phyloP scores from a whole-genome alignment of 2,797 vertebrate species.

The Hippocampus kuda region DNA sequence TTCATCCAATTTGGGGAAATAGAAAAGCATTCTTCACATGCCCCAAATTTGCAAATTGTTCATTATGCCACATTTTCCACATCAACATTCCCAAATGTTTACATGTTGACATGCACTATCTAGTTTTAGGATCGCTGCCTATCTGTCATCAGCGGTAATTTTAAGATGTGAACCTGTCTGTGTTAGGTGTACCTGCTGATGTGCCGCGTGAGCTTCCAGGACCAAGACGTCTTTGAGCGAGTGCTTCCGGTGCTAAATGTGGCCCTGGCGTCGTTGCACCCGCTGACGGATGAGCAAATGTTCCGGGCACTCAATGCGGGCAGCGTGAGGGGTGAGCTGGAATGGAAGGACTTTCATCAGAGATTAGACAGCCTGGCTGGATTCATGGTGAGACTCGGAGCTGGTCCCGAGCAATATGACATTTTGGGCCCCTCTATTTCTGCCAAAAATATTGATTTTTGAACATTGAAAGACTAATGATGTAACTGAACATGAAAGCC shows the following conservation, averaged over 20 bases:
- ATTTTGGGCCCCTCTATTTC: not conserved
- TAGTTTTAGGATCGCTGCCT: too few species aligned
- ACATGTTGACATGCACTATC: not conserved
- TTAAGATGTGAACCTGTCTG: not conserved
- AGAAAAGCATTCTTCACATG: too few species aligned
- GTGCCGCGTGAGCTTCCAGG: constrained; percentile 85
- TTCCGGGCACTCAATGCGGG: constrained; percentile 91
- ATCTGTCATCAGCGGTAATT: not conserved
- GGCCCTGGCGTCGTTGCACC: constrained; percentile 88
- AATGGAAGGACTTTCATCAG: constrained; percentile 91
- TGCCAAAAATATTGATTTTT: not conserved
- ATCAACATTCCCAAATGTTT: too few species aligned
- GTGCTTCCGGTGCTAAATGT: constrained; percentile 86
- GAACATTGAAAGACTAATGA: not conserved
- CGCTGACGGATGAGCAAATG: constrained; percentile 95
- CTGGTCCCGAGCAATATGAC: not conserved
- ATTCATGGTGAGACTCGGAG: constrained; percentile 73
- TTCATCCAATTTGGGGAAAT: too few species aligned
- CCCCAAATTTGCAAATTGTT: too few species aligned
- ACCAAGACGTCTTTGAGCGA: constrained; percentile 82
- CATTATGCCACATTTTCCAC: too few species aligned
- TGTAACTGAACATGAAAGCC: too few species aligned
- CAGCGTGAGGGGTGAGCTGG: constrained; percentile 74
- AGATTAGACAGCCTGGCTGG: constrained; percentile 86
- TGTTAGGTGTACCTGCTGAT: constrained; percentile 84